A percentile compares a stretch with the other conserved stretches of the same genome.
Conservation (phyloP, 2,888 invertebrate genomes). For the Empis stercorea region DNA sequence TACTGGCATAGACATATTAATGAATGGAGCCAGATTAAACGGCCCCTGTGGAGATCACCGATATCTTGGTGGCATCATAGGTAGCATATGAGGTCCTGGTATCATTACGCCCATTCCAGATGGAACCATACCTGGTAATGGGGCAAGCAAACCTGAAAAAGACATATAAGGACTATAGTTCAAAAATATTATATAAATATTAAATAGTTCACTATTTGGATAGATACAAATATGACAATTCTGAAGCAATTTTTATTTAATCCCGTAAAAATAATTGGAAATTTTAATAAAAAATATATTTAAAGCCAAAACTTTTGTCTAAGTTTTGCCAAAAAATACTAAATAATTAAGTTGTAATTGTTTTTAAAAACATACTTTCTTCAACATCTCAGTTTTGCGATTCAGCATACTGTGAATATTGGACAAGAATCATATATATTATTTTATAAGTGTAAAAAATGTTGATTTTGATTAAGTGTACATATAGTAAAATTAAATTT, state of each 20-base stretch:
- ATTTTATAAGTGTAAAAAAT: too few species aligned
- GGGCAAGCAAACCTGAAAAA: constrained; percentile 27
- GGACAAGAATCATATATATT: too few species aligned
- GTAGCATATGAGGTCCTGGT: constrained; percentile 39
- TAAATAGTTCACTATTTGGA: too few species aligned
- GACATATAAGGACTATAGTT: constrained; percentile 3
- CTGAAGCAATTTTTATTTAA: too few species aligned
- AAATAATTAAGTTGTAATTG: not conserved
- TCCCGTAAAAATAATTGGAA: too few species aligned
- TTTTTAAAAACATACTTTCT: too few species aligned
- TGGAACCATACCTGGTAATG: constrained; percentile 29
- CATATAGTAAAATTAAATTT: too few species aligned
- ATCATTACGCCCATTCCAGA: constrained; percentile 40
- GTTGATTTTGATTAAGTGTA: too few species aligned
- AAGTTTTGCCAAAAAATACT: not conserved
- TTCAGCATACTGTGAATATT: too few species aligned
- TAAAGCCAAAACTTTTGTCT: not conserved
- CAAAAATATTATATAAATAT: not conserved
- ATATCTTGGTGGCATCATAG: constrained; percentile 72
- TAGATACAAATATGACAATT: too few species aligned
- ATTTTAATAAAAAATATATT: constrained; percentile 1
- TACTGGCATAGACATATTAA: constrained; percentile 31
- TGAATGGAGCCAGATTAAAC: constrained; percentile 26
- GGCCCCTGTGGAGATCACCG: constrained; percentile 58
- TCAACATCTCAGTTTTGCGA: too few species aligned